Evolutionary conservation across 2,888 invertebrate species (phyloP).

Genomic region (Ennomos quercinarius): DNA sequence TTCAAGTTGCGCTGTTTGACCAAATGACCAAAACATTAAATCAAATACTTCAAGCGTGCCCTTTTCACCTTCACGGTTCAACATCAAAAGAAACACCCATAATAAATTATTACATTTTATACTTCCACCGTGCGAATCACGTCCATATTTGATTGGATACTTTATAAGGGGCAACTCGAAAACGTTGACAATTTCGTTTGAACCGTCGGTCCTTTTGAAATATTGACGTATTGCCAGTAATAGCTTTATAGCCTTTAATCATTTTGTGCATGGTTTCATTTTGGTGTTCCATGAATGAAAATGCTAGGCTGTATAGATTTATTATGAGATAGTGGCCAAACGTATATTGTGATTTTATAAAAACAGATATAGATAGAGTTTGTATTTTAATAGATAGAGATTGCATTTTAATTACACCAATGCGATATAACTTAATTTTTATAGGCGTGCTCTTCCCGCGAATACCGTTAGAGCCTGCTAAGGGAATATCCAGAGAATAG

Average conservation of each 20-base stretch:
- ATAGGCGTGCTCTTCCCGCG: too few species aligned
- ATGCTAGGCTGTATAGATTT: too few species aligned
- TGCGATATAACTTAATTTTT: too few species aligned
- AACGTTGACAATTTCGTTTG: constrained; percentile 38
- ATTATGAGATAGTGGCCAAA: too few species aligned
- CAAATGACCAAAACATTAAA: constrained; percentile 5
- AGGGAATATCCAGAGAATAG: too few species aligned
- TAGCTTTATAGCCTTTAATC: constrained; percentile 5
- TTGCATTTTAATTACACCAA: too few species aligned
- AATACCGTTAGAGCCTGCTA: too few species aligned
- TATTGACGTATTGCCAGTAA: constrained; percentile 27
- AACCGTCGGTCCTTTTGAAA: constrained; percentile 4
- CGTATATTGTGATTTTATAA: too few species aligned
- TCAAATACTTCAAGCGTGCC: constrained; percentile 7
- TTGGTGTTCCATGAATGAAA: not conserved
- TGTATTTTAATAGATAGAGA: too few species aligned
- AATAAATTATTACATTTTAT: constrained; percentile 45
- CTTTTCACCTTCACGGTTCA: constrained; percentile 14
- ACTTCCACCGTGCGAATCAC: constrained; percentile 36
- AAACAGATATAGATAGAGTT: too few species aligned
- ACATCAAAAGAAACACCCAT: constrained; percentile 35
- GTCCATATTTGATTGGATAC: constrained; percentile 36
- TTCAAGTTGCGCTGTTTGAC: constrained; percentile 2
- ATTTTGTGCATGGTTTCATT: constrained; percentile 1
- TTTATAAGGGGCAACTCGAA: constrained; percentile 30